A percentile compares a stretch with the other conserved stretches of the same genome.
Conservation (phyloP, 1,140 invertebrate genomes). For the Elysia chlorotica region DNA sequence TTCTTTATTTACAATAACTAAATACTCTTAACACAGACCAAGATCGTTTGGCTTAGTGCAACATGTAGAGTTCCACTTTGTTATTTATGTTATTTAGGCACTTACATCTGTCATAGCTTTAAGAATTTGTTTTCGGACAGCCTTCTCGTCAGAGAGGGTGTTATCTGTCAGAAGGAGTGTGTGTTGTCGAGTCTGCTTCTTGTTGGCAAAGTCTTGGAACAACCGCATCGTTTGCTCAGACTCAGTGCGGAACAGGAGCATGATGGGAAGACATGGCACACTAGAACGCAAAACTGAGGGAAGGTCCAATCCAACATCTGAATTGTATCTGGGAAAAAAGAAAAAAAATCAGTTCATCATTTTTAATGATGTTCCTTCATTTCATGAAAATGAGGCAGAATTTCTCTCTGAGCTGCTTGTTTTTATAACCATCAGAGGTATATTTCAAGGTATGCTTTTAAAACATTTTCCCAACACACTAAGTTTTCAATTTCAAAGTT, state of each 20-base stretch:
- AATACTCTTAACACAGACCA: too few species aligned
- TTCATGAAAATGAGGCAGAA: too few species aligned
- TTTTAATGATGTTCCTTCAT: too few species aligned
- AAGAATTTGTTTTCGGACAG: conserved; percentile 48
- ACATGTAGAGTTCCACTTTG: background rate
- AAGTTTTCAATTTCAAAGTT: too few species aligned
- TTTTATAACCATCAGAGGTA: too few species aligned
- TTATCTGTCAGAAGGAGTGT: conserved; percentile 52
- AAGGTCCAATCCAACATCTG: conserved; percentile 46
- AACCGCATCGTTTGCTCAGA: conserved; percentile 47
- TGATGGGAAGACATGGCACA: conserved; percentile 46
- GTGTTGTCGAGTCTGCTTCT: conserved; percentile 42
- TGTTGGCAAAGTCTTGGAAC: conserved; percentile 52
- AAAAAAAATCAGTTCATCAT: too few species aligned
- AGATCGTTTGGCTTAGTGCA: too few species aligned
- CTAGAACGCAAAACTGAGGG: conserved; percentile 50
- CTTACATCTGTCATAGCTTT: conserved; percentile 54
- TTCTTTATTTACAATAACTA: too few species aligned
- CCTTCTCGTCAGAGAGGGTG: conserved; percentile 41
- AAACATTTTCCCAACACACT: too few species aligned
- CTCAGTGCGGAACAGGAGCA: conserved; percentile 52
- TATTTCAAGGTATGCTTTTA: too few species aligned
- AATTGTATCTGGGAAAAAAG: conserved; percentile 39
- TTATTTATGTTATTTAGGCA: background rate
- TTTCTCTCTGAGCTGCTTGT: too few species aligned